Conservation (phyloP, 2,888 invertebrate species). For the Macropis europaea region DNA sequence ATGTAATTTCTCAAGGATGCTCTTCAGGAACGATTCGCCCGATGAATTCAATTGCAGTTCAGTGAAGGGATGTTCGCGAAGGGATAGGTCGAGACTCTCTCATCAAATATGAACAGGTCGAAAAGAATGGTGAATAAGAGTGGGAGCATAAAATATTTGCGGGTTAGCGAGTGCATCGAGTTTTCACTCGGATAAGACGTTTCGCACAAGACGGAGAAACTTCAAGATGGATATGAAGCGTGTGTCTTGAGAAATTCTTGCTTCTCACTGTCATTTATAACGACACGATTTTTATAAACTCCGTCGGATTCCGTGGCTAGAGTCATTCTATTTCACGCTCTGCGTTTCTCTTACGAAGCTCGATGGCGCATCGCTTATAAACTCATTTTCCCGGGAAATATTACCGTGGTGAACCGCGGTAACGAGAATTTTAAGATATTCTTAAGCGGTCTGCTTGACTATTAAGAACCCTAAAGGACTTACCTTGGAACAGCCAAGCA, state of each 20-base stretch:
- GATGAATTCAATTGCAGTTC: conserved; percentile 18
- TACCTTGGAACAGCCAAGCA: no score
- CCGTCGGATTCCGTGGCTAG: no score
- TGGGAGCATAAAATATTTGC: conserved; percentile 69
- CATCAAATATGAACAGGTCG: conserved; percentile 70
- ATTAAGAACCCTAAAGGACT: no score
- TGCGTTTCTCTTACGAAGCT: no score
- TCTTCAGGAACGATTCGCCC: conserved; percentile 20
- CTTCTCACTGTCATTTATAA: conserved; percentile 26
- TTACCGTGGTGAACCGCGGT: no score
- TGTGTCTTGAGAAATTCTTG: conserved; percentile 45
- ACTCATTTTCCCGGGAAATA: no score
- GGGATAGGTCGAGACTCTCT: conserved; percentile 55
- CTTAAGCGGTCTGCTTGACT: no score
- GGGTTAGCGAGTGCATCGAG: conserved; percentile 61
- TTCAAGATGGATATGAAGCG: conserved; percentile 58
- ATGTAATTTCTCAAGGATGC: conserved; percentile 54
- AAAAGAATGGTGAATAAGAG: conserved; percentile 64
- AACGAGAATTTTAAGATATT: no score
- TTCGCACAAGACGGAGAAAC: conserved; percentile 43
- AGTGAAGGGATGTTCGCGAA: conserved; percentile 32
- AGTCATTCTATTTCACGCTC: not conserved
- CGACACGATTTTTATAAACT: conserved; percentile 37
- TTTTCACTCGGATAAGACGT: conserved; percentile 39
- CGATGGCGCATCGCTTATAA: no score